Evolutionary conservation across 2,113 vertebrate genomes (phyloP).

Genomic region (Silurus meridionalis): DNA sequence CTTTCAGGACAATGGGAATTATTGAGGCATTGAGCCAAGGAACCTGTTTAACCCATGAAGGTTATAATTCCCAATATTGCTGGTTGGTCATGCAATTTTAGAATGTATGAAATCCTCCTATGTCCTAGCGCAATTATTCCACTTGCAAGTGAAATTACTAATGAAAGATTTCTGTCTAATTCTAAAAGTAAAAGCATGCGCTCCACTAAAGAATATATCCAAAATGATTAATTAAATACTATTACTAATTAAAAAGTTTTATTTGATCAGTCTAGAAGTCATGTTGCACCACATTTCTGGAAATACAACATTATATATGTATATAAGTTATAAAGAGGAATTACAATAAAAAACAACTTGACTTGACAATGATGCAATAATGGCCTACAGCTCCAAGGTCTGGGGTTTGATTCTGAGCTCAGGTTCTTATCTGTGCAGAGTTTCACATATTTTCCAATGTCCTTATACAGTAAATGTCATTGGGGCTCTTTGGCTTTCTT

Average conservation of each 20-base stretch:
- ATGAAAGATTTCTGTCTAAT: neutral
- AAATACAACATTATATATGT: neutral
- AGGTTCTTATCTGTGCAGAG: neutral
- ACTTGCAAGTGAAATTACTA: neutral
- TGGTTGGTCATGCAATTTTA: neutral
- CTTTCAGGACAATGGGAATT: neutral
- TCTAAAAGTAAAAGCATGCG: neutral
- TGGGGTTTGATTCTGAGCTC: neutral
- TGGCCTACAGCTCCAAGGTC: neutral
- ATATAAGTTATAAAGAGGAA: neutral
- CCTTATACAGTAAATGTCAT: neutral
- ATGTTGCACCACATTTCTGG: neutral
- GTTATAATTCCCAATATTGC: neutral
- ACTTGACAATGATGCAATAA: neutral
- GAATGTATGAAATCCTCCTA: neutral
- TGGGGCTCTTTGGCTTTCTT: neutral
- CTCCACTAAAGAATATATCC: neutral
- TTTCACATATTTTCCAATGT: neutral
- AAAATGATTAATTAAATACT: neutral
- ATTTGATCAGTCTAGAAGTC: neutral
- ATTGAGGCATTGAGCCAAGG: neutral
- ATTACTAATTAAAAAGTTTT: too few relatives aligned
- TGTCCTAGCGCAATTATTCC: neutral
- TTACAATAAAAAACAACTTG: neutral
- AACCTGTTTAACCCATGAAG: neutral